A percentile compares a stretch with the other conserved stretches of the same genome.
These are phyloP conservation scores for Amyelois transitella DNA, from an alignment of 1,140 invertebrate species.

Conservation along the genomic window DNA sequence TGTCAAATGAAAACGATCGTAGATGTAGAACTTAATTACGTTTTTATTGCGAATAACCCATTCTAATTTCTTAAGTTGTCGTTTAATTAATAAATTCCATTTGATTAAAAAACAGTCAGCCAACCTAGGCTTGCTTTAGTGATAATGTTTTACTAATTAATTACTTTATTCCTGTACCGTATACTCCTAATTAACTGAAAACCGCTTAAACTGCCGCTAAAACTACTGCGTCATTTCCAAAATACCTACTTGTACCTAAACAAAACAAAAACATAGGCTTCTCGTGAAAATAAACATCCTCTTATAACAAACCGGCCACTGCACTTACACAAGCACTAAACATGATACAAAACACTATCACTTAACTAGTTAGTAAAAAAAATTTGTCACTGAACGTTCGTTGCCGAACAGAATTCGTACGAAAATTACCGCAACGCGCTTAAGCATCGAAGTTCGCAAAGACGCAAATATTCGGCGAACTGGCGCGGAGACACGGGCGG, in stretches of 20 bases:
- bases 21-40: no score
- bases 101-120: no score
- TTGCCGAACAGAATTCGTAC: conserved; percentile 16
- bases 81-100: no score
- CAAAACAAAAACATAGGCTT: not conserved
- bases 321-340: conserved; percentile 9
- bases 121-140: no score
- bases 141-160: no score
- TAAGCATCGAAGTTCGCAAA: conserved; percentile 27
- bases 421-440: conserved; percentile 53
- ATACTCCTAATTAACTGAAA: no score
- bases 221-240: not conserved
- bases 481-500: conserved; percentile 29
- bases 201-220: not conserved
- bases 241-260: not conserved
- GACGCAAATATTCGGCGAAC: conserved; percentile 15
- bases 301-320: conserved; percentile 1
- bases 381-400: not conserved
- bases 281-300: not conserved
- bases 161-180: no score
- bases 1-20: no score
- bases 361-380: conserved; percentile 13
- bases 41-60: no score
- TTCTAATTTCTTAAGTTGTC: no score
- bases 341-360: conserved; percentile 12